Base-by-base conservation (phyloP, 2,113 vertebrate genomes). In the Neoarius graeffei region DNA sequence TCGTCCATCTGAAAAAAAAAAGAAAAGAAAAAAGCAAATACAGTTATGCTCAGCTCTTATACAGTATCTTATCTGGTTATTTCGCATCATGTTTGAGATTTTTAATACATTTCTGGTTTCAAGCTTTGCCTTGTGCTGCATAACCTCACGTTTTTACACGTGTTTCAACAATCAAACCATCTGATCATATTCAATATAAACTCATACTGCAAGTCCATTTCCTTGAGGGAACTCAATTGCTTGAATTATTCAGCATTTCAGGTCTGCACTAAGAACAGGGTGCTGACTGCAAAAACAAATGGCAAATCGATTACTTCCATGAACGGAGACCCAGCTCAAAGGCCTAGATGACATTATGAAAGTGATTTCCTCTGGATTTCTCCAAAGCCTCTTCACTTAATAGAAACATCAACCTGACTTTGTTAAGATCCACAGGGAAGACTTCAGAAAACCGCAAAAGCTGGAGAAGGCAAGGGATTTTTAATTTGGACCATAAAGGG, bases 1-100 rank as follows among this genome's bases (percentile, higher is more conserved):
- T 91, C 98, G 94, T 94, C 98, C 98, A 96, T 99, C 98, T 99
- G 92, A 90, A 91, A 87, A 85, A 86, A 54, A 82, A 6, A 50
- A 42, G 23, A 20, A 17, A 42, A 7, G 10, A 19, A 57, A 80
- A 0, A 1, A 23, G 5, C 2, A 35, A 10, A 9, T 14, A 76
- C 8, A 25, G 42, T 13, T 25, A 1, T 11, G 25, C 50, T 52
- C 23, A 54, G 50, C 48, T 79, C 13, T 79, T 25, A 74, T 11
- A 23, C 35, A 35, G 35, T 35, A 35, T 74, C 73, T 25, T 23
- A 76, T 50, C 42, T 25, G 19, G 42, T 25, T 23, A 11, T 76
- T 23, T 76, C 15, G 4, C 30, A 42, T 50, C 9, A 50, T 23
- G 9, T 74, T 20, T 50, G 8, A 48, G 25, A 50, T 25, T 25